Conservation (phyloP, 2,113 vertebrate species). For the Gobio gobio region DNA sequence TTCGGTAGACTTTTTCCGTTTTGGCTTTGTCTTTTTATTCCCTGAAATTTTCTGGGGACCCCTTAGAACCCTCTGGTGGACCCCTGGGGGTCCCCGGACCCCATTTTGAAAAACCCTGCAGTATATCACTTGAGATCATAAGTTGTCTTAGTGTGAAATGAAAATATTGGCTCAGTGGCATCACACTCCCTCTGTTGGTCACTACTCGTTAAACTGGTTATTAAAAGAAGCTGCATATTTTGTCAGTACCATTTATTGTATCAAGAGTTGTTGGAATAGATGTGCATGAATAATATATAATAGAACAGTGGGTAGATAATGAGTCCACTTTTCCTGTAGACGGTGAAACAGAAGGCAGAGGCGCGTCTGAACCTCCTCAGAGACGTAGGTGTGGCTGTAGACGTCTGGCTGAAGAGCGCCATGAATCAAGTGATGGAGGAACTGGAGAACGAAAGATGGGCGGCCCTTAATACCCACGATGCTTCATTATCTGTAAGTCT, state of each 20-base stretch:
- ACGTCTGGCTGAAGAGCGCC: slow-evolving; percentile 95
- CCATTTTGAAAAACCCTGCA: too few relatives aligned
- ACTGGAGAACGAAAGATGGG: slow-evolving; percentile 95
- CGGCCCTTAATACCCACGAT: slow-evolving; percentile 87
- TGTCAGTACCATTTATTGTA: background rate
- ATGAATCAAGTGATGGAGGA: slow-evolving; percentile 99
- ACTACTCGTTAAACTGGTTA: background rate
- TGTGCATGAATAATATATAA: background rate
- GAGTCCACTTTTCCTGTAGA: slow-evolving; percentile 71
- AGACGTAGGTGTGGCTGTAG: slow-evolving; percentile 93
- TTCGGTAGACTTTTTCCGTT: too few relatives aligned
- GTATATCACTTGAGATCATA: too few relatives aligned
- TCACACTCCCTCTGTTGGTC: background rate
- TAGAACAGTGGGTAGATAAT: background rate
- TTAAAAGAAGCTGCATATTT: background rate
- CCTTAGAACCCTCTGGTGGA: too few relatives aligned
- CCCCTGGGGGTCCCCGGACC: too few relatives aligned
- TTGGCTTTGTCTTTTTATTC: too few relatives aligned
- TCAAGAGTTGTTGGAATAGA: background rate
- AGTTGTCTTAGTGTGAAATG: background rate
- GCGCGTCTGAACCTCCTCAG: slow-evolving; percentile 91
- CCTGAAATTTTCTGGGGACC: too few relatives aligned
- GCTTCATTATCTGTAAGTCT: slow-evolving; percentile 87
- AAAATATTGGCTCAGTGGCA: too few relatives aligned
- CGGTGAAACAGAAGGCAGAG: slow-evolving; percentile 93